Evolutionary conservation across 2,113 vertebrate species (phyloP).

Genomic region (Probosciger aterrimus): DNA sequence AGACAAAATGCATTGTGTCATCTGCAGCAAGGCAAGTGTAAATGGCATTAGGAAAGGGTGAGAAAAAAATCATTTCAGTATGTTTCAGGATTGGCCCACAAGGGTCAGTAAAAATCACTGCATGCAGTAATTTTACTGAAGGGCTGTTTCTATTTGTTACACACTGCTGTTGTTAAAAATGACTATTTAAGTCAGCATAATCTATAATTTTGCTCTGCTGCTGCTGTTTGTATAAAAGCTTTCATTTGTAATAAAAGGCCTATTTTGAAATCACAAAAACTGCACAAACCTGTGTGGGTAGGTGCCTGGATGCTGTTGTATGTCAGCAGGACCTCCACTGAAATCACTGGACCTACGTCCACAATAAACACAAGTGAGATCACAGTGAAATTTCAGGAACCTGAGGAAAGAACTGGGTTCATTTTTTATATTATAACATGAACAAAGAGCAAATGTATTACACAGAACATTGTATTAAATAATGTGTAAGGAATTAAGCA

Average conservation of each 20-base stretch:
- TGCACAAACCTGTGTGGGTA: neutral
- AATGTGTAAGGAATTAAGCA: neutral
- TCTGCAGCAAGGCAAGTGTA: neutral
- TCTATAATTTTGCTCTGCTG: neutral
- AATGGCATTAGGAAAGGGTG: neutral
- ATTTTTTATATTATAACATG: neutral
- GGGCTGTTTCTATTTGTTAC: neutral
- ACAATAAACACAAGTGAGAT: neutral
- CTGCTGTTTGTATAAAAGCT: neutral
- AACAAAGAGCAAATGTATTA: neutral
- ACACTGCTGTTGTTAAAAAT: neutral
- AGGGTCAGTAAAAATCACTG: neutral
- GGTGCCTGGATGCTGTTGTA: neutral
- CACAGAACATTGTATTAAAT: neutral
- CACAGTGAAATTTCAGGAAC: neutral
- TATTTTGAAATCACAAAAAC: neutral
- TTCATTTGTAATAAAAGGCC: neutral
- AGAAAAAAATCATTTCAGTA: neutral
- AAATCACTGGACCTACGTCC: neutral
- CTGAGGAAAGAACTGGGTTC: neutral
- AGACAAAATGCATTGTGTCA: neutral
- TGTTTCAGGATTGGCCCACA: neutral
- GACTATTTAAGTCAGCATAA: neutral
- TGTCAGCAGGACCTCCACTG: neutral
- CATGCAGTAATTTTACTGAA: neutral